Conservation (phyloP, 1,140 invertebrate genomes). For the Archegozetes longisetosus region DNA sequence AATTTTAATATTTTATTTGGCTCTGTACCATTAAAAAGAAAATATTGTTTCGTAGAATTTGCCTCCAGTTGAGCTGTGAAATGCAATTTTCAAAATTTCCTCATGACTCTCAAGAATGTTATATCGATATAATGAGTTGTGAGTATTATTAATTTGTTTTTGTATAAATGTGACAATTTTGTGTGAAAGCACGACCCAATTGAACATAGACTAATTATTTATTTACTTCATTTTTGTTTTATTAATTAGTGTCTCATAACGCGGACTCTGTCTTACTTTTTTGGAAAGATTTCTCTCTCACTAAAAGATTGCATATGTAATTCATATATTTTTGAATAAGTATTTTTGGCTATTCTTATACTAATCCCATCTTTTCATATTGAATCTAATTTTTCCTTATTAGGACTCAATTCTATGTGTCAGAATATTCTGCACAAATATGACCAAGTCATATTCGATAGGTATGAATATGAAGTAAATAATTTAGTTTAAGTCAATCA, state of each 20-base stretch:
- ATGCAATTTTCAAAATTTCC: constrained; percentile 16
- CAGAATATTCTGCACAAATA: background rate
- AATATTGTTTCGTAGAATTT: too few species aligned
- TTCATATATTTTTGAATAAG: constrained; percentile 1
- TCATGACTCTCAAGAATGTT: constrained; percentile 7
- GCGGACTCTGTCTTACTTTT: background rate
- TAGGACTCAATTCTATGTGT: background rate
- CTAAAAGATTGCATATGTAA: background rate
- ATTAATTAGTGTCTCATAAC: constrained; percentile 7
- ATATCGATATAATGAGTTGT: constrained; percentile 12
- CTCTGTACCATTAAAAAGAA: too few species aligned
- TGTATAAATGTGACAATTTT: background rate
- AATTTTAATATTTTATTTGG: too few species aligned
- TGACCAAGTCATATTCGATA: background rate
- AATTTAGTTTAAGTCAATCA: too few species aligned
- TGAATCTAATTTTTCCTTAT: too few species aligned
- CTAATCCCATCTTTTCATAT: too few species aligned
- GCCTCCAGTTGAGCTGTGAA: constrained; percentile 7
- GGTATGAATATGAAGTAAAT: too few species aligned
- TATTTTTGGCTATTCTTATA: too few species aligned
- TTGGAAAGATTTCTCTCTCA: background rate
- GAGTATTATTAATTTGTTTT: background rate
- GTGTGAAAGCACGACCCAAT: background rate
- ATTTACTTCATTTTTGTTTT: background rate
- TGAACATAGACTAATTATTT: background rate